phyloP scores from a whole-genome alignment of 2,888 invertebrate genomes.

The Heterodera filipjevi region DNA sequence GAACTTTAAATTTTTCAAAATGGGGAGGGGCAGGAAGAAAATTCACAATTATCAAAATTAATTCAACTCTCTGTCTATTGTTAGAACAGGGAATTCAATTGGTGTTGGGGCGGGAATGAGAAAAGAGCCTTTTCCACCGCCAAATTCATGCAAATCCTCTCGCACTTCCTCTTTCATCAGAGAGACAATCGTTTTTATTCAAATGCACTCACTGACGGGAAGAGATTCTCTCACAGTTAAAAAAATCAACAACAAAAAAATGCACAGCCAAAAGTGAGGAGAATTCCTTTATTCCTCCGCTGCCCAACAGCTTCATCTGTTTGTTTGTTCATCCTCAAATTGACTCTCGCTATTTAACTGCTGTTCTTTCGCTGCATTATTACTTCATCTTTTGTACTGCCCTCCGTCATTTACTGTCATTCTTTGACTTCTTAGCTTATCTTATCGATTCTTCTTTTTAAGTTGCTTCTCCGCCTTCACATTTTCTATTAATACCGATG shows the following conservation, averaged over 20 bases:
- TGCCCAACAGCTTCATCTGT: background rate
- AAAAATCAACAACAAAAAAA: background rate
- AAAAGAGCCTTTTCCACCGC: background rate
- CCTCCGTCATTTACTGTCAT: conserved; percentile 8
- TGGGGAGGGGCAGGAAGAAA: too few species aligned
- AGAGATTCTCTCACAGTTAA: background rate
- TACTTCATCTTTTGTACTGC: conserved; percentile 3
- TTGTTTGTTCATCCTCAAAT: conserved; percentile 7
- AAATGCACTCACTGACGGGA: background rate
- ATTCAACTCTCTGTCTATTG: too few species aligned
- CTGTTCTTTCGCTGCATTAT: conserved; percentile 9
- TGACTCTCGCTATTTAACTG: background rate
- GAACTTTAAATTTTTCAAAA: too few species aligned
- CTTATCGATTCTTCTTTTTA: background rate
- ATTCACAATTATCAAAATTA: too few species aligned
- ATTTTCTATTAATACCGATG: background rate
- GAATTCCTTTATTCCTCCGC: background rate
- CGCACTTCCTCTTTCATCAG: background rate
- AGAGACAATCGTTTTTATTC: background rate
- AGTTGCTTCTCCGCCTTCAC: background rate
- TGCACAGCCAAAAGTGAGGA: background rate
- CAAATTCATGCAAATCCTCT: background rate
- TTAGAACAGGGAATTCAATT: too few species aligned
- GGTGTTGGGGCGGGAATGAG: too few species aligned
- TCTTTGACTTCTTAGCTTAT: background rate